Evolutionary conservation across 2,888 invertebrate genomes (phyloP).

Genomic region (Ditula angustiorana): DNA sequence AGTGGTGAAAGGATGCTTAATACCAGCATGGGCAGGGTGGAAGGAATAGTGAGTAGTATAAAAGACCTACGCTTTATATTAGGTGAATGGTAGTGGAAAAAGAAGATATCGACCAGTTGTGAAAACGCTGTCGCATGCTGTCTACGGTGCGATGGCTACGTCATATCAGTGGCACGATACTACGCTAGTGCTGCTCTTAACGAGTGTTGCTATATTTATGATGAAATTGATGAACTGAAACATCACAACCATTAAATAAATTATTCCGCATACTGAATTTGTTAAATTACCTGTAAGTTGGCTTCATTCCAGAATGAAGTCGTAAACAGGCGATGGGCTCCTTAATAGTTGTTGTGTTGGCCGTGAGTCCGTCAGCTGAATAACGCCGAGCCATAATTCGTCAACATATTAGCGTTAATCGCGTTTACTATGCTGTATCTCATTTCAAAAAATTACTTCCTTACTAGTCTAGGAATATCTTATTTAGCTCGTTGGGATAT

Average conservation of each 20-base stretch:
- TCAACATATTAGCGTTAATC: neutral
- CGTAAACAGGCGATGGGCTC: neutral
- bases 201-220: neutral
- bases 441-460: neutral
- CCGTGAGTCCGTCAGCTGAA: neutral
- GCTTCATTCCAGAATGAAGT: neutral
- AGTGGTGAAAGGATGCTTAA: too few species aligned
- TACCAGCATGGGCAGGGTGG: too few species aligned
- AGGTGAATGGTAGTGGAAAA: too few species aligned
- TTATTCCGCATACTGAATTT: conserved; percentile 19
- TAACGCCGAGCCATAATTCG: neutral
- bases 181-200: neutral
- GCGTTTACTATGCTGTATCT: neutral
- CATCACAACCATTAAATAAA: conserved; percentile 12
- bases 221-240: neutral
- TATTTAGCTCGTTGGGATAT: too few species aligned
- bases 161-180: too few species aligned
- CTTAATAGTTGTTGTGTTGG: neutral
- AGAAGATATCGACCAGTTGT: too few species aligned
- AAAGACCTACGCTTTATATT: too few species aligned
- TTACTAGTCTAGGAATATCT: neutral
- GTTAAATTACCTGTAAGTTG: conserved; percentile 15
- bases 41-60: too few species aligned
- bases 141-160: too few species aligned
- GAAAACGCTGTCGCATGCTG: too few species aligned